phyloP scores from a whole-genome alignment of 2,888 invertebrate species.

The Horisme vitalbata region DNA sequence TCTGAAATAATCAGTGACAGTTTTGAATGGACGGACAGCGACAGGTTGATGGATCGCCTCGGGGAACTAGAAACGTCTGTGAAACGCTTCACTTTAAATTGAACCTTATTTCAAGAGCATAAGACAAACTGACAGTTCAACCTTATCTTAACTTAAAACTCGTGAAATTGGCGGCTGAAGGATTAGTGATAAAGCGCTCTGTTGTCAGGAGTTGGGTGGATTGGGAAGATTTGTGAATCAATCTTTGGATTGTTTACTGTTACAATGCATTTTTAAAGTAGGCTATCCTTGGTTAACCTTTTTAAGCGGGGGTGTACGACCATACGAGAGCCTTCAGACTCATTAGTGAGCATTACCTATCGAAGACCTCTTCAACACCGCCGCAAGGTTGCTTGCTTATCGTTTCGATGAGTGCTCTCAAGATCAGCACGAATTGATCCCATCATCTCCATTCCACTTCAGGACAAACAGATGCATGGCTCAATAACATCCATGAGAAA shows the following conservation, averaged over 20 bases:
- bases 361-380: too few species aligned
- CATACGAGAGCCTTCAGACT: not conserved
- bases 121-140: slow-evolving; percentile 26
- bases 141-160: slow-evolving; percentile 36
- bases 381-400: too few species aligned
- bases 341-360: too few species aligned
- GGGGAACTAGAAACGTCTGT: slow-evolving; percentile 37
- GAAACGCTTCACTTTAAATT: slow-evolving; percentile 9
- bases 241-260: slow-evolving; percentile 36
- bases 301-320: not conserved
- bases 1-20: slow-evolving; percentile 36
- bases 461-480: too few species aligned
- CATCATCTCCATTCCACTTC: too few species aligned
- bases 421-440: too few species aligned
- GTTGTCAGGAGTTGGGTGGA: slow-evolving; percentile 35
- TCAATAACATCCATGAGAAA: too few species aligned
- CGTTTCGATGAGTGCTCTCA: too few species aligned
- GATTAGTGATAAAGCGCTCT: slow-evolving; percentile 39
- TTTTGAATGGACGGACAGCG: slow-evolving; percentile 37
- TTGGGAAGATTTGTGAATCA: slow-evolving; percentile 38
- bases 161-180: slow-evolving; percentile 34
- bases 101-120: slow-evolving; percentile 21
- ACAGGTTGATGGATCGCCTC: slow-evolving; percentile 45
- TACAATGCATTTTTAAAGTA: slow-evolving; percentile 12
- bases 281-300: not conserved